Evolutionary conservation across 2,888 invertebrate genomes (phyloP), one percentile per base, ranked within the genome.

Genomic region (Argyresthia goedartella): DNA sequence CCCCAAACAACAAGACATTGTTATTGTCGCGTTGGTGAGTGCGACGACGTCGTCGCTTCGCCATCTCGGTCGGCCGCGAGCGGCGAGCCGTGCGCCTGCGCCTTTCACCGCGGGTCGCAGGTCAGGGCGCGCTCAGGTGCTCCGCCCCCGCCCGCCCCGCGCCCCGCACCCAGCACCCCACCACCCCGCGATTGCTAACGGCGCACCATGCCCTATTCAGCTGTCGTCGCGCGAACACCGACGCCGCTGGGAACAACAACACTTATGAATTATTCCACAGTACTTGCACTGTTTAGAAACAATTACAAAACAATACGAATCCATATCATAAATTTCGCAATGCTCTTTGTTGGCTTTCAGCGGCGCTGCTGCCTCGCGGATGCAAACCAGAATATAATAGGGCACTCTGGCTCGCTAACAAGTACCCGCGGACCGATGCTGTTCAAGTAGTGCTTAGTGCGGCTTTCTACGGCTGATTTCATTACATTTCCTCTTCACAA

Each of bases 91-190:
- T 25, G 25, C 25, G 25, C 25, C 79, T 65, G 81, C 81, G 82
- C 85, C 85, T 86, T 85, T 86, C 85, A 86, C 85, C 81, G 73
- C 81, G 64, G 85, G 85, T 86, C 85, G 80, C 67, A 82, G 85
- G 85, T 85, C 85, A 86, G 85, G 85, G 85, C 84, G 85, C 84
- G 75, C 85, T 85, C 82, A 80, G 85, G 85, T 81, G 85, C 85
- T 79, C 82, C 81, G 81, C 84, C 81, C 82, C 59, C 60, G 71
- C 73, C 69, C 69, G 57, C 58, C 57, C 55, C 59, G 53, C 59
- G 52, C 55, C 52, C 60, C 59, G 60, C 59, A 56, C 57, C 62
- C 53, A 61, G 56, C 63, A 52, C 65, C 59, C 66, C 65, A 60
- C 66, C 60, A 64, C 50, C 58, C 60, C 60, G 66, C 41, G 50